A percentile compares a stretch with the other conserved stretches of the same genome.
Evolutionary conservation across 2,888 invertebrate species (phyloP).

Genomic region (Papilio gigon): DNA sequence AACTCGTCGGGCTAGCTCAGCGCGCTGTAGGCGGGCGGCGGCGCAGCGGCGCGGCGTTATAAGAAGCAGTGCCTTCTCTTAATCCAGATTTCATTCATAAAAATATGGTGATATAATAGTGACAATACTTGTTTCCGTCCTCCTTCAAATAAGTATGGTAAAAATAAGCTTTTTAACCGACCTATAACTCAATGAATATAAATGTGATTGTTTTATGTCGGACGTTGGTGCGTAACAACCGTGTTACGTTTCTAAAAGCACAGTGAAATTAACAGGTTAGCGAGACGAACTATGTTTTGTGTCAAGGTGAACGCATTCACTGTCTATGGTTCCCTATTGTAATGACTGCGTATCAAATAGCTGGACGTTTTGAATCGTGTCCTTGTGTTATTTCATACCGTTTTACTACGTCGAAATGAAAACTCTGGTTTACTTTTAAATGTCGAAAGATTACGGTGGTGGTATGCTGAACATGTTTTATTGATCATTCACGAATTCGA

Average conservation of each 20-base stretch:
- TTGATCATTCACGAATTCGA: too few species aligned
- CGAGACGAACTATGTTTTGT: constrained; percentile 4
- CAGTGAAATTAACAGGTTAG: constrained; percentile 2
- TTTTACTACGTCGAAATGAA: background rate
- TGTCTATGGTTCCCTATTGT: constrained; percentile 1
- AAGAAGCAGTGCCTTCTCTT: too few species aligned
- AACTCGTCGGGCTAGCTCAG: constrained; percentile 39
- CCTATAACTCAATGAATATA: too few species aligned
- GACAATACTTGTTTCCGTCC: too few species aligned
- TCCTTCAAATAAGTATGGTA: too few species aligned
- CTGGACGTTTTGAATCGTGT: background rate
- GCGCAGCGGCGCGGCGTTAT: constrained; percentile 29
- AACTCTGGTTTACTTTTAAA: too few species aligned
- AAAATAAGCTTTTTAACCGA: too few species aligned
- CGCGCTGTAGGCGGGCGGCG: constrained; percentile 39
- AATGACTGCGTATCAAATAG: background rate
- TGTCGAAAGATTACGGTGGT: too few species aligned
- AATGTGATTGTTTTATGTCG: too few species aligned
- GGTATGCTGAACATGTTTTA: too few species aligned
- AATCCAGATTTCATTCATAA: too few species aligned
- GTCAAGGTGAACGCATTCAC: background rate
- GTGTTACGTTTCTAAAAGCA: background rate
- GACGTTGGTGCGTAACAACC: background rate
- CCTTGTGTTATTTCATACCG: background rate
- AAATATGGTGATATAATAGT: too few species aligned